phyloP scores from a whole-genome alignment of 2,797 vertebrate genomes.

The Cynopterus sphinx region DNA sequence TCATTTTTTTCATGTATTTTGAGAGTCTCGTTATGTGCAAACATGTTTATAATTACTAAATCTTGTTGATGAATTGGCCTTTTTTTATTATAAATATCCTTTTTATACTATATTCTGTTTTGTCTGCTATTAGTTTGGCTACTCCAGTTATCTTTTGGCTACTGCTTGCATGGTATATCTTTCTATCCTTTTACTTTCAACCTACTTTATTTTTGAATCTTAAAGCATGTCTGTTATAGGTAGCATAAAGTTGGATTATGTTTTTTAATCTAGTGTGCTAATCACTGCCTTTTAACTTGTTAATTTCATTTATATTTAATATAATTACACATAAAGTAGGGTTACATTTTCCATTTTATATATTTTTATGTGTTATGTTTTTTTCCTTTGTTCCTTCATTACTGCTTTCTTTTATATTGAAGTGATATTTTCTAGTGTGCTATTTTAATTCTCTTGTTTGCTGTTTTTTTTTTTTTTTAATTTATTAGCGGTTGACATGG shows the following conservation, averaged over 20 bases:
- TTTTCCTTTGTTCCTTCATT: not conserved
- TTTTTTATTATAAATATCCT: not conserved
- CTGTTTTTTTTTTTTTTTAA: not conserved
- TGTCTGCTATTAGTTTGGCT: not conserved
- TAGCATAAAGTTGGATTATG: not conserved
- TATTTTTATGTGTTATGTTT: not conserved
- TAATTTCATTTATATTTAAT: not conserved
- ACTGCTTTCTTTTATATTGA: not conserved
- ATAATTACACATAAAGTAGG: not conserved
- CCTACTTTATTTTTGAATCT: conserved; percentile 30
- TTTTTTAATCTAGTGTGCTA: not conserved
- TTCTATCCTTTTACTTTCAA: not conserved
- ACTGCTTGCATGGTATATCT: not conserved
- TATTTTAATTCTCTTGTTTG: not conserved
- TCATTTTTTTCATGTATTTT: not conserved
- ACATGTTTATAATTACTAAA: not conserved
- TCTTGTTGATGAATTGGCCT: not conserved
- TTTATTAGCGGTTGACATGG: not conserved
- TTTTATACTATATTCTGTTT: not conserved
- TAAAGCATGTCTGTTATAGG: conserved; percentile 1
- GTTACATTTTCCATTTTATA: not conserved
- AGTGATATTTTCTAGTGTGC: not conserved
- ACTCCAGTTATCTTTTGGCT: not conserved
- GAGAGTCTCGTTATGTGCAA: not conserved
- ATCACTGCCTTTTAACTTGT: not conserved